Evolutionary conservation across 2,797 vertebrate species (phyloP), one percentile per base, ranked within the genome.

Genomic region (Sibirionetta formosa): DNA sequence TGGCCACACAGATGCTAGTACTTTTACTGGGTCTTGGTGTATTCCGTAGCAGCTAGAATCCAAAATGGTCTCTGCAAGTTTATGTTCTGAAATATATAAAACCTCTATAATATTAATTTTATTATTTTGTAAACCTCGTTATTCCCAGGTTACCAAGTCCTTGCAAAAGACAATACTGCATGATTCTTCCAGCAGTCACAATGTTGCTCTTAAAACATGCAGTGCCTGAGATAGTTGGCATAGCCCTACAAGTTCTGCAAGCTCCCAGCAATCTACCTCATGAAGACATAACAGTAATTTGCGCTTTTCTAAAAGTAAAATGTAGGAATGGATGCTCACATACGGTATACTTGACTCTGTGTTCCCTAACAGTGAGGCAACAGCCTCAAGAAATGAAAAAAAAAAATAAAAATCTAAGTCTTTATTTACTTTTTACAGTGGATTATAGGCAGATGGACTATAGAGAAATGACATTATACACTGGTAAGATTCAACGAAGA

Each of bases 341-440:
- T 46, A 19, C 27, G 40, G 10, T 70, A 66, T 82, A 70, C 40
- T 31, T 79, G 53, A 40, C 51, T 87, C 46, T 65, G n/a, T 31
- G 48, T 83, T 88, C 36, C 17, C 9, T 71, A 68, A 60, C 17
- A 69, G 6, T 33, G 46, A 91, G 17, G 38, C 76, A 40, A 51
- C 26, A 64, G 42, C 50, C 9, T 20, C 70, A 89, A 83, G 15
- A 57, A 44, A 27, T 81, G 35, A 66, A 76, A 90, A 54, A 68
- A 66, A 48, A 22, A 48, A 48, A 46, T 22, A 40, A 40, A 23
- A 48, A 48, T 48, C 46, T 48, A 23, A 23, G 22, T 66, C 33
- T 91, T 96, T 77, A 68, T 95, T 92, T 93, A 71, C 18, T 70
- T 75, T 83, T 90, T 85, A 26, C 38, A 70, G 35, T 68, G 71